A percentile compares a stretch with the other conserved stretches of the same genome.
Conservation (phyloP, 2,113 vertebrate genomes). For the Neofelis nebulosa region DNA sequence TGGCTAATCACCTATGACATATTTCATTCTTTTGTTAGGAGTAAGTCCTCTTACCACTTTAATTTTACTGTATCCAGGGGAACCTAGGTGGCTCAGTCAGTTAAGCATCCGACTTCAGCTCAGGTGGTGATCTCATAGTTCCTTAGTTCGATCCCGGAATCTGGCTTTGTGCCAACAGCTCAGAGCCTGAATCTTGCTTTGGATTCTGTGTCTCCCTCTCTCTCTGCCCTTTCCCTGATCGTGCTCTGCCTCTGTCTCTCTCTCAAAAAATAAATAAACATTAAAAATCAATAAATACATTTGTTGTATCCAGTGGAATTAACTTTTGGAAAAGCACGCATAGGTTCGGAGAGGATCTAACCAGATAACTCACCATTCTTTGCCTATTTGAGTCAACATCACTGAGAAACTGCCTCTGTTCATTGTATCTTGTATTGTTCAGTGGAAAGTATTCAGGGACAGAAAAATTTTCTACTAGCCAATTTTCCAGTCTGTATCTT, state of each 20-base stretch:
- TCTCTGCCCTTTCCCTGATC: too few relatives aligned
- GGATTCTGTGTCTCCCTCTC: too few relatives aligned
- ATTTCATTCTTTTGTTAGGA: background rate
- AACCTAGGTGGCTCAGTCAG: too few relatives aligned
- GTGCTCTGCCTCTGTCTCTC: too few relatives aligned
- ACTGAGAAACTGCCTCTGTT: background rate
- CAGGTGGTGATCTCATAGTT: too few relatives aligned
- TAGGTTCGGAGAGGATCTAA: background rate
- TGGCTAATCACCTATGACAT: background rate
- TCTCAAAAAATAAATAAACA: too few relatives aligned
- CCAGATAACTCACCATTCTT: background rate
- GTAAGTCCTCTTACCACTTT: background rate
- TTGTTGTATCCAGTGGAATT: background rate
- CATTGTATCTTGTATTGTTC: background rate
- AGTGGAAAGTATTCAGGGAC: background rate
- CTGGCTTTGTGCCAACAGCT: too few relatives aligned
- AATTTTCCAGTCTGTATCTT: background rate
- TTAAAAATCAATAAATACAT: background rate
- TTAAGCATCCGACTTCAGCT: too few relatives aligned
- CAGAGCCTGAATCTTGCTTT: too few relatives aligned
- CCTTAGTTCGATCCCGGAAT: too few relatives aligned
- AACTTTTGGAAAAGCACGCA: background rate
- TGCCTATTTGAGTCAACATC: constrained; percentile 12
- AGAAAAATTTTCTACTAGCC: background rate
- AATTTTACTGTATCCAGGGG: background rate